These are phyloP conservation scores for Remorina albescens DNA, from an alignment of 2,797 vertebrate genomes.

Conservation along the genomic window DNA sequence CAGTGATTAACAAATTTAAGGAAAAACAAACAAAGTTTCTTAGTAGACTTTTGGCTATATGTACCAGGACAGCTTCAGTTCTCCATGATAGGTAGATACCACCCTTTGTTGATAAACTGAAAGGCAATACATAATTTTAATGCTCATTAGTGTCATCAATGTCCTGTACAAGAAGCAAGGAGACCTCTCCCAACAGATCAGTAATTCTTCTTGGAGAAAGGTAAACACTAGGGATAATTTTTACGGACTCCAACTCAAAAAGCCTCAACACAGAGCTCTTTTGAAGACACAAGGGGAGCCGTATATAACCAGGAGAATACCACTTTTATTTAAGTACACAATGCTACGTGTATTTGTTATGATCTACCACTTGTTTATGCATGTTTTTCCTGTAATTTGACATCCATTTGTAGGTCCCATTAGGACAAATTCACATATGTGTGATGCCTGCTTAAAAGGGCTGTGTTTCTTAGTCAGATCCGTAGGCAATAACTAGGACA, in stretches of 20 bases:
- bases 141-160: background rate
- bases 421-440: background rate
- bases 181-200: background rate
- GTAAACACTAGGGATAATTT: constrained; percentile 2
- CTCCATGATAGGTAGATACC: background rate
- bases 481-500: constrained; percentile 11
- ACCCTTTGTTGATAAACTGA: background rate
- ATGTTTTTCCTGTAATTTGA: background rate
- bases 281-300: background rate
- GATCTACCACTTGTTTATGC: background rate
- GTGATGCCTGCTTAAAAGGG: constrained; percentile 30
- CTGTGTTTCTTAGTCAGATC: constrained; percentile 19
- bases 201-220: background rate
- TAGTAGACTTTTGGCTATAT: background rate
- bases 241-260: no score
- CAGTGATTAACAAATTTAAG: no score
- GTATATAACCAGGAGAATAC: background rate
- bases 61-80: background rate
- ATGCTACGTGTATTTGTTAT: background rate
- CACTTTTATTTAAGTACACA: background rate
- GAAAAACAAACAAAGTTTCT: no score
- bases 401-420: background rate
- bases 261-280: no score
- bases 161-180: background rate
- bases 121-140: background rate